Percentiles rank a stretch among this genome's conserved stretches.
Conservation (phyloP, 2,888 invertebrate genomes). For the Ichneumon xanthorius region DNA sequence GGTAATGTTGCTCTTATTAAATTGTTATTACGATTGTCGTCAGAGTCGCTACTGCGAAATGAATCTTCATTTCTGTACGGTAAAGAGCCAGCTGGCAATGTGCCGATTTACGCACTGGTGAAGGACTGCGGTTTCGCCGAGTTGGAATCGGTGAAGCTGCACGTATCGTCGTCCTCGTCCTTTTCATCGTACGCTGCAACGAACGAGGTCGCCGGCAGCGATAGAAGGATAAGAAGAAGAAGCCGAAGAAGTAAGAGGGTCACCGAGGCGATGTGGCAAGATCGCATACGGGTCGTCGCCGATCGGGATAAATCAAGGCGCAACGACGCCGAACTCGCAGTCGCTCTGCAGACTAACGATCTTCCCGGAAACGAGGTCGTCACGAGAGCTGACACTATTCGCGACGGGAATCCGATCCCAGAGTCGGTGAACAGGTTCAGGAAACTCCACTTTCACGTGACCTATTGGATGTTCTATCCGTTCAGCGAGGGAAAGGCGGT, state of each 20-base stretch:
- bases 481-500: constrained; percentile 88
- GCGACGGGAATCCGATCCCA: constrained; percentile 67
- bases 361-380: constrained; percentile 69
- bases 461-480: constrained; percentile 90
- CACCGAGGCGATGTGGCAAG: constrained; percentile 38
- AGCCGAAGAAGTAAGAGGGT: constrained; percentile 42
- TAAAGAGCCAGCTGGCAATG: constrained; percentile 86
- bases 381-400: constrained; percentile 67
- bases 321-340: constrained; percentile 38
- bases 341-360: constrained; percentile 44
- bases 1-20: background rate
- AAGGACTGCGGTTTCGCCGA: constrained; percentile 84
- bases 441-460: constrained; percentile 87
- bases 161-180: constrained; percentile 35
- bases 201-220: constrained; percentile 43
- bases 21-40: constrained; percentile 50
- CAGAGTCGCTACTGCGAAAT: constrained; percentile 84
- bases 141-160: constrained; percentile 21
- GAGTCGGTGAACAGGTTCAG: constrained; percentile 71
- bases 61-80: constrained; percentile 87
- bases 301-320: constrained; percentile 30
- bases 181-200: constrained; percentile 20
- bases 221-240: constrained; percentile 31
- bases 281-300: constrained; percentile 25
- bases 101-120: constrained; percentile 88